Base-by-base conservation (phyloP, 2,113 vertebrate genomes). In the Myrmophylax atrothorax region DNA sequence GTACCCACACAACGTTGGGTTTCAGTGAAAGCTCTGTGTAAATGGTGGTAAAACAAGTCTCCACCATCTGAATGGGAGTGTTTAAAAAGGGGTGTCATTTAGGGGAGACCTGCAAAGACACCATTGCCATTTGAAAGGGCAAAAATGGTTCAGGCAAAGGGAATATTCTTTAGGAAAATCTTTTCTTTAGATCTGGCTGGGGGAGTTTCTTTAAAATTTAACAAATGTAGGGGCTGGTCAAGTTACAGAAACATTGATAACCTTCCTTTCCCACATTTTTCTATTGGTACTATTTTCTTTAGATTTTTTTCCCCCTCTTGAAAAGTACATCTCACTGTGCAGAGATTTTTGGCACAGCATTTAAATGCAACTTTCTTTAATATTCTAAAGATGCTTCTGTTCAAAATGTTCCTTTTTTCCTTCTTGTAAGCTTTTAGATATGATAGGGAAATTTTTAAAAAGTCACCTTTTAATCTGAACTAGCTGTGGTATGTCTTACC, bases 281-380 rank as follows among this genome's bases (percentile, higher is more conserved):
- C 19, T 28, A 0, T n/a, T 18, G 20, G 29, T 70, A 16, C 9
- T 60, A 8, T 69, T 84, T 90, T 66, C 35, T 66, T 72, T 37
- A 50, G 15, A 7, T 29, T n/a, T 31, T 20, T 42, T 26, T 0
- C 0, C 5, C 7, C 13, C 10, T 40, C 14, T 60, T 74, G 25
- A 25, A 80, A 72, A 84, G n/a, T 40, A 17, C 14, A 69, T 38
- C 25, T 37, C 64, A 26, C 1, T 80, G 29, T 69, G 46, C 68
- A 69, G 37, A 47, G 24, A 50, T 64, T 38, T 80, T 64, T 91
- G 49, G 25, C 26, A 60, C 18, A 81, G 50, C 20, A 84, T 35
- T 67, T 86, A 88, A 89, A 81, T 66, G 10, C 49, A 33, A 68
- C 12, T 59, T 83, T 67, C 16, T 87, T 68, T 40, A 31, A 24